phyloP scores from a whole-genome alignment of 2,113 vertebrate genomes.

The Phalacrocorax brasilianus region DNA sequence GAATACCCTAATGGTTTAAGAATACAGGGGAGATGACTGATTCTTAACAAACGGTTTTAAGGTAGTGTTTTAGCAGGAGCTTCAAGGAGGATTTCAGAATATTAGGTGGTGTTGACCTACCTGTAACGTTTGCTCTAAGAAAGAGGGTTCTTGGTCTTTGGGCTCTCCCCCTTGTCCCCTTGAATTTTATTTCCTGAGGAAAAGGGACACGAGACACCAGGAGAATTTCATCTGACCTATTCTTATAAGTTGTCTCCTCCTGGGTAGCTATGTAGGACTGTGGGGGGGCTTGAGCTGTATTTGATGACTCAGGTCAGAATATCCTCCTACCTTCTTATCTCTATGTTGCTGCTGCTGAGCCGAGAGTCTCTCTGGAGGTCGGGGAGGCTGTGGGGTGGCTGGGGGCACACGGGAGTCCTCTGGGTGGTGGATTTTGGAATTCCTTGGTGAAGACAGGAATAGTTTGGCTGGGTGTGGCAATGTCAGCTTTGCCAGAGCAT shows the following conservation, averaged over 20 bases:
- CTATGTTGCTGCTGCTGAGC: not conserved
- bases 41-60: not conserved
- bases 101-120: not conserved
- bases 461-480: not conserved
- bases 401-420: not conserved
- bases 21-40: not conserved
- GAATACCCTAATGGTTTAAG: not conserved
- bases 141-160: not conserved
- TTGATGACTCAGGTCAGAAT: conserved; percentile 18
- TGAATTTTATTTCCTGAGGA: not conserved
- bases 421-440: not conserved
- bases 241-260: not conserved
- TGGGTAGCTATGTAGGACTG: not conserved
- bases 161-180: not conserved
- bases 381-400: not conserved
- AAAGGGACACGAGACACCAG: not conserved
- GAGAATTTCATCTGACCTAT: not conserved
- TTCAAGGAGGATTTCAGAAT: not conserved
- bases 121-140: not conserved
- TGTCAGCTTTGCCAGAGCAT: not conserved
- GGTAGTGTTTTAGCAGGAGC: not conserved
- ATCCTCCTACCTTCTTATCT: not conserved
- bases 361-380: not conserved
- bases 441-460: not conserved
- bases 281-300: not conserved